Conservation (phyloP, 1,140 invertebrate genomes). For the Condylostylus longicornis region DNA sequence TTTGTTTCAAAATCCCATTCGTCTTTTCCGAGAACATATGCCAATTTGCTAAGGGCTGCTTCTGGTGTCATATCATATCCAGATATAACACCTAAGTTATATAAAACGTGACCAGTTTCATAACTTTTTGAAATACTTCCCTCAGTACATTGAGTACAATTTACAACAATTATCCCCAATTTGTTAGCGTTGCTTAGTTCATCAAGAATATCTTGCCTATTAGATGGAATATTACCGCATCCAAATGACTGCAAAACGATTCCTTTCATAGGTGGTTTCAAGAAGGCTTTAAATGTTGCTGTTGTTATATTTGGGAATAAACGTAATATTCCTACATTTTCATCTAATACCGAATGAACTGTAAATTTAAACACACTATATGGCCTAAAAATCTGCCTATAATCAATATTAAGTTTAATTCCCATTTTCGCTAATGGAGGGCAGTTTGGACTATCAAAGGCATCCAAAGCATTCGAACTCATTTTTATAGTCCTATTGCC, state of each 20-base stretch:
- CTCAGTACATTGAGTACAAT: conserved; percentile 78
- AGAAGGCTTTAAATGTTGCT: conserved; percentile 60
- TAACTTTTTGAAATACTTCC: conserved; percentile 65
- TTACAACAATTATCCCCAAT: conserved; percentile 78
- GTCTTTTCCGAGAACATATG: conserved; percentile 75
- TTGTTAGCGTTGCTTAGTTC: conserved; percentile 56
- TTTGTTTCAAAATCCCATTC: conserved; percentile 63
- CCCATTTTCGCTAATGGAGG: conserved; percentile 66
- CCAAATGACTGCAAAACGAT: conserved; percentile 89
- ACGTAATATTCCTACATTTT: conserved; percentile 71
- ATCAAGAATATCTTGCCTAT: conserved; percentile 63
- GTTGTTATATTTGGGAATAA: conserved; percentile 82
- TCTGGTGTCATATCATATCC: conserved; percentile 93
- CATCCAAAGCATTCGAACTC: conserved; percentile 64
- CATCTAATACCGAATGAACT: conserved; percentile 62
- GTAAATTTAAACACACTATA: conserved; percentile 55
- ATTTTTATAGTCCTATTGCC: conserved; percentile 80
- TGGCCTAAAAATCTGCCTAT: conserved; percentile 58
- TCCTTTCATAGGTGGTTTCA: conserved; percentile 69
- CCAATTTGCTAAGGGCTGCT: conserved; percentile 81
- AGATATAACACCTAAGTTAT: conserved; percentile 59
- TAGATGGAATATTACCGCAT: conserved; percentile 78
- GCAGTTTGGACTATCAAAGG: conserved; percentile 84
- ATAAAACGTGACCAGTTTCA: conserved; percentile 55
- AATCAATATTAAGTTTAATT: conserved; percentile 62